These are phyloP conservation scores for Onthophagus taurus DNA, from an alignment of 1,140 invertebrate species.

Conservation along the genomic window DNA sequence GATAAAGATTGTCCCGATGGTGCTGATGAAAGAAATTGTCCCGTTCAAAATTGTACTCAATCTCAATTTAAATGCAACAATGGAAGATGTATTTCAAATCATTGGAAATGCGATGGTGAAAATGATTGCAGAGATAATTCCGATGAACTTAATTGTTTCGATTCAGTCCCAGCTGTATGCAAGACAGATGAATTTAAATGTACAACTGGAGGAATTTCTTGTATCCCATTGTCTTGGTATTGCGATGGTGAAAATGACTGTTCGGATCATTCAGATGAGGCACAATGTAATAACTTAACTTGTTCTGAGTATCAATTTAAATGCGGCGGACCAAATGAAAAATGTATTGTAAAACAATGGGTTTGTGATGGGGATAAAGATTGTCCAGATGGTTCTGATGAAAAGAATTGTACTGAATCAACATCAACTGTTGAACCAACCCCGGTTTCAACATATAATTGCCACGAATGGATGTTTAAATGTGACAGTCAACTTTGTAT, in stretches of 20 bases:
- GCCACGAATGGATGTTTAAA: conserved; percentile 67
- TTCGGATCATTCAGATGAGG: conserved; percentile 31
- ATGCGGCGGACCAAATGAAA: conserved; percentile 46
- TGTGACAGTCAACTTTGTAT: conserved; percentile 70
- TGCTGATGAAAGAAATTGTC: conserved; percentile 47
- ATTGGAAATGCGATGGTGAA: conserved; percentile 69
- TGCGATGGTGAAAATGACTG: conserved; percentile 37
- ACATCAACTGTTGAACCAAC: conserved; percentile 36
- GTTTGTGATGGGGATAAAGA: conserved; percentile 64
- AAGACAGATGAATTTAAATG: conserved; percentile 34
- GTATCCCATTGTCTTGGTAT: conserved; percentile 61
- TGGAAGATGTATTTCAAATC: conserved; percentile 66
- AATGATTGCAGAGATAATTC: conserved; percentile 66
- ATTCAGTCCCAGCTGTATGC: conserved; percentile 22
- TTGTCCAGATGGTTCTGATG: conserved; percentile 58
- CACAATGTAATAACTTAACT: conserved; percentile 40
- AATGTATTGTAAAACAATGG: conserved; percentile 66
- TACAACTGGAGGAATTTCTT: conserved; percentile 34
- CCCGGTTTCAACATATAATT: conserved; percentile 32
- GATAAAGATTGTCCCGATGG: conserved; percentile 51
- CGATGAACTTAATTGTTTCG: conserved; percentile 51
- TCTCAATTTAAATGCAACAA: conserved; percentile 61
- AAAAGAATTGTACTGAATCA: conserved; percentile 53
- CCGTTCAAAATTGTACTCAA: conserved; percentile 46
- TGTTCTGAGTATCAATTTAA: conserved; percentile 55